Evolutionary conservation across 2,888 invertebrate species (phyloP), one percentile per base, ranked within the genome.

Genomic region (Pyrrhosoma nymphula): DNA sequence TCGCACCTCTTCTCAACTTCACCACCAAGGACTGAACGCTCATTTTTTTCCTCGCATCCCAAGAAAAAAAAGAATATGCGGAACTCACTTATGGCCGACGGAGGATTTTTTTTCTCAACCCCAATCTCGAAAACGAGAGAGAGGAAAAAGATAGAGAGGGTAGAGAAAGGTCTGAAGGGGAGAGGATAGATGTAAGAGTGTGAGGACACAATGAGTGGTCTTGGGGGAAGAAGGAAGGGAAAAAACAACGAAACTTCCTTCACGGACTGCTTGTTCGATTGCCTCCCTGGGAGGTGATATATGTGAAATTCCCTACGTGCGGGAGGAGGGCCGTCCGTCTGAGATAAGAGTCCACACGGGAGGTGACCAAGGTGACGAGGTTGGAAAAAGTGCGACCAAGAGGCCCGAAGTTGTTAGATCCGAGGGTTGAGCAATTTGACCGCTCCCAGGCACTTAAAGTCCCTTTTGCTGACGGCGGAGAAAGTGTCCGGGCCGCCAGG

Each of bases 391-490:
- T 12, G 30, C 12, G 82, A 1, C 20, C n/a, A 35, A 82, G 35
- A 35, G 82, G 8, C 4, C 35, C 14, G 35, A 35, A 35, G 82
- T 82, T 82, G 82, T 82, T 82, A 82, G 82, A 35, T 82, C n/a
- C 35, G 35, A 35, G 82, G 82, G 35, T 26, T 26, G 35, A 82
- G 30, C 82, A 82, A 82, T 82, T 82, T 10, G 82, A 82, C 82
- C 30, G 35, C 82, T 35, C 82, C 82, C 82, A n/a, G 26, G 82
- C 82, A 82, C 82, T 82, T 82, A 82, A 82, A 82, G 82, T 82
- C 82, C 82, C 82, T n/a, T 69, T 82, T 82, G 82, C 82, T 82
- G 82, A 82, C 82, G 82, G 35, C 35, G 82, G 35, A 82, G 82
- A 82, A 82, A 82, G 82, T 35, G 82, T 18, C 30, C 14, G 30